Conservation (phyloP, 2,113 vertebrate genomes). For the Alexandromys fortis region DNA sequence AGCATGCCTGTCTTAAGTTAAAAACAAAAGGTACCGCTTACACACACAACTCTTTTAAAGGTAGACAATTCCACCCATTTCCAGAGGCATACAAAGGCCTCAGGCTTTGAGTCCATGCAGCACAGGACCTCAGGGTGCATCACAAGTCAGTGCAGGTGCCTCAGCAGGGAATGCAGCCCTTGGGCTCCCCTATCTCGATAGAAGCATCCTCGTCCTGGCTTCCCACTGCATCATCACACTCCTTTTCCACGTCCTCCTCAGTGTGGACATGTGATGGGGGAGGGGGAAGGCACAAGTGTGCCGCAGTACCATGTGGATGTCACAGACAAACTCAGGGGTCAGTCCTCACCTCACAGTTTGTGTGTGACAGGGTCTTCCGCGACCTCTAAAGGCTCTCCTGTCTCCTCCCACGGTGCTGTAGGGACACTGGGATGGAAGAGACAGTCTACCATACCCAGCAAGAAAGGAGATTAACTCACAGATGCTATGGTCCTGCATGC, state of each 20-base stretch:
- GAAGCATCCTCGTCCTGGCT: neutral
- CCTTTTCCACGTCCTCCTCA: neutral
- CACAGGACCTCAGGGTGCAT: fast-evolving
- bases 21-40: neutral
- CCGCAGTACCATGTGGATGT: neutral
- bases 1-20: neutral
- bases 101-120: neutral
- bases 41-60: neutral
- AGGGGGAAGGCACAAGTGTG: fast-evolving
- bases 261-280: neutral
- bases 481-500: neutral
- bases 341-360: neutral
- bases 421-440: neutral
- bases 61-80: neutral
- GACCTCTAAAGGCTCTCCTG: neutral
- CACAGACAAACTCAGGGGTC: neutral
- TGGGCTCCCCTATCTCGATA: neutral
- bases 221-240: neutral
- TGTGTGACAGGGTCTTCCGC: neutral
- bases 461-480: neutral
- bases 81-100: neutral
- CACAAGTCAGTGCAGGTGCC: neutral
- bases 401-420: neutral
- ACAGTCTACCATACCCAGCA: neutral
- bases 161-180: fast-evolving